Percentiles rank a stretch among this genome's conserved stretches.
phyloP scores from a whole-genome alignment of 2,888 invertebrate genomes.

The Dasysyrphus tricinctus region DNA sequence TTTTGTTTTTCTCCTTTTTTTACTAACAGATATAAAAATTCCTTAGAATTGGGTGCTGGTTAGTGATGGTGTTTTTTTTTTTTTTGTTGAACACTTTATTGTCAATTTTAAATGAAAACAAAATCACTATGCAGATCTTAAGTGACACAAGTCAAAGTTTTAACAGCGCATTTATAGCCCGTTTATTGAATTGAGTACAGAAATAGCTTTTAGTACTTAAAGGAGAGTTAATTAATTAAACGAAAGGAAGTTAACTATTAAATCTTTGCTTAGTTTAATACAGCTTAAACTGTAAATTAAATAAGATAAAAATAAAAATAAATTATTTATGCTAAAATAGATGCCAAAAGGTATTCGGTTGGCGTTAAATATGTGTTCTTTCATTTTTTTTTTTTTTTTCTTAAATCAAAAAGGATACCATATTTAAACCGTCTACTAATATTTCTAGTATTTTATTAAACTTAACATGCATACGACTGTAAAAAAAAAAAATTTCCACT shows the following conservation, averaged over 20 bases:
- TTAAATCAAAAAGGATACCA: too few relatives aligned
- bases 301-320: too few relatives aligned
- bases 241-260: background rate
- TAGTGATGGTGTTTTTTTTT: background rate
- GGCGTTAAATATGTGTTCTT: too few relatives aligned
- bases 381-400: too few relatives aligned
- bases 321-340: too few relatives aligned
- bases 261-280: too few relatives aligned
- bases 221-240: background rate
- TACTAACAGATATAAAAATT: background rate
- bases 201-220: background rate
- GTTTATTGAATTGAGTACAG: background rate
- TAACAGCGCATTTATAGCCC: background rate
- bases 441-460: too few relatives aligned
- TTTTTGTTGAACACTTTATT: background rate
- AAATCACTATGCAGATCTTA: constrained; percentile 5
- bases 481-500: background rate
- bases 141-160: constrained; percentile 17
- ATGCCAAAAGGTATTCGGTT: too few relatives aligned
- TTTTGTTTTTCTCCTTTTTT: background rate
- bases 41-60: background rate
- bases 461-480: too few relatives aligned
- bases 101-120: background rate
- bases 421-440: too few relatives aligned
- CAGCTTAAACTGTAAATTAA: too few relatives aligned